These are phyloP conservation scores for Ceyx cyanopectus DNA, from an alignment of 2,113 vertebrate genomes.

Conservation along the genomic window DNA sequence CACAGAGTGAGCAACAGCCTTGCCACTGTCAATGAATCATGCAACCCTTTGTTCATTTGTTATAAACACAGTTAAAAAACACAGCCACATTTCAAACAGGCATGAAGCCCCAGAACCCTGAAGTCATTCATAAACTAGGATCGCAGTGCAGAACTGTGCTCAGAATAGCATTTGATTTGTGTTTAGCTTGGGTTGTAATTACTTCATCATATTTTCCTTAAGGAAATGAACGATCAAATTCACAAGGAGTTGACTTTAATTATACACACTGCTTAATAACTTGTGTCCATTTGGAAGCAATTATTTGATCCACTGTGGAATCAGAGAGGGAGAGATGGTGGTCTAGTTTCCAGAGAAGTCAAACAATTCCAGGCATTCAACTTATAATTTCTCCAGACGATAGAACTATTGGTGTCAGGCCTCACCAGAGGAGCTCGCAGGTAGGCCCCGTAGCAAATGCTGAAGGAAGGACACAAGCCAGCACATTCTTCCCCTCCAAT, in stretches of 20 bases:
- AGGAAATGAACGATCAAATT: constrained; percentile 47
- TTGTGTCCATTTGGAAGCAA: constrained; percentile 43
- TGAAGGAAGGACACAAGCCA: not conserved
- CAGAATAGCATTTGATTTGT: constrained; percentile 52
- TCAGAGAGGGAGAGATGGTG: not conserved
- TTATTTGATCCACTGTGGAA: constrained; percentile 34
- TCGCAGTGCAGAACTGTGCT: not conserved
- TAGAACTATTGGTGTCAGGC: not conserved
- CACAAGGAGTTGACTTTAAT: constrained; percentile 53
- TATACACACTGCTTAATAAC: constrained; percentile 53
- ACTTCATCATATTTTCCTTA: constrained; percentile 66
- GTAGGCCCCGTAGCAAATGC: not conserved
- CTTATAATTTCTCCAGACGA: not conserved
- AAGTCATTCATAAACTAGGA: constrained; percentile 48
- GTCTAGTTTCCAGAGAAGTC: not conserved
- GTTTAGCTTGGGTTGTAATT: constrained; percentile 48
- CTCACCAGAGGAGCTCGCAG: not conserved
- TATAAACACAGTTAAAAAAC: constrained; percentile 53
- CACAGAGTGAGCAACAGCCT: not conserved
- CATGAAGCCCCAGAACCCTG: constrained; percentile 25
- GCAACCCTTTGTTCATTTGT: constrained; percentile 24
- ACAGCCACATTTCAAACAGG: constrained; percentile 10
- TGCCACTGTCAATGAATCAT: constrained; percentile 36
- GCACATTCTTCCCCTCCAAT: not conserved
- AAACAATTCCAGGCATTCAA: not conserved